Evolutionary conservation across 2,888 invertebrate genomes (phyloP).

Genomic region (Mallateleia sp.): DNA sequence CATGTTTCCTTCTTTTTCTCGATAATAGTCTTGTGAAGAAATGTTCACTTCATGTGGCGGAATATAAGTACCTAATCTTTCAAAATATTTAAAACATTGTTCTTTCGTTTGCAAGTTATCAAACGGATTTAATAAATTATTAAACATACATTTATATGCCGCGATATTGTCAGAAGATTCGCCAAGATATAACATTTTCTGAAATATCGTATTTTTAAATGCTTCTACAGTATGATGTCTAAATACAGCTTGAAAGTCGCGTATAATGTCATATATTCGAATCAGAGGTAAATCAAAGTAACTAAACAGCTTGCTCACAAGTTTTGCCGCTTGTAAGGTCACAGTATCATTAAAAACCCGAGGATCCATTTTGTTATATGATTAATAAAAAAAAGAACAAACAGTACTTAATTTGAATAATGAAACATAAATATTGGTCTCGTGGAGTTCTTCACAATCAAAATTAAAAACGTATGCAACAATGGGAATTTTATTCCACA

Average conservation of each 20-base stretch:
- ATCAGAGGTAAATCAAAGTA: neutral
- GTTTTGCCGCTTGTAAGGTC: neutral
- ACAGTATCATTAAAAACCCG: neutral
- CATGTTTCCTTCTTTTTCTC: neutral
- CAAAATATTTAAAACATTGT: slow-evolving; percentile 12
- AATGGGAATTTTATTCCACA: no score
- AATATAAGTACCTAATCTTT: slow-evolving; percentile 1
- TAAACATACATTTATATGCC: neutral
- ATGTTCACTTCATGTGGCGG: neutral
- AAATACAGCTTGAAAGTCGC: neutral
- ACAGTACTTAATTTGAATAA: no score
- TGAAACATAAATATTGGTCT: no score
- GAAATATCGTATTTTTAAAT: neutral
- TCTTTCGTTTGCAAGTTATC: neutral
- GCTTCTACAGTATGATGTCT: neutral
- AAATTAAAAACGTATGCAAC: no score
- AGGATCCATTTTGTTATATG: neutral
- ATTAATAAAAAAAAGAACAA: no score
- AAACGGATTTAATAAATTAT: slow-evolving; percentile 7
- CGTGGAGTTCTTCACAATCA: no score
- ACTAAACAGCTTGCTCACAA: neutral
- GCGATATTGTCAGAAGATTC: neutral
- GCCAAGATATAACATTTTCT: neutral
- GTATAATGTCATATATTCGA: neutral
- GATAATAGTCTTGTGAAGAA: neutral